Conservation (phyloP, 2,113 vertebrate genomes). For the Glaucidium brasilianum region DNA sequence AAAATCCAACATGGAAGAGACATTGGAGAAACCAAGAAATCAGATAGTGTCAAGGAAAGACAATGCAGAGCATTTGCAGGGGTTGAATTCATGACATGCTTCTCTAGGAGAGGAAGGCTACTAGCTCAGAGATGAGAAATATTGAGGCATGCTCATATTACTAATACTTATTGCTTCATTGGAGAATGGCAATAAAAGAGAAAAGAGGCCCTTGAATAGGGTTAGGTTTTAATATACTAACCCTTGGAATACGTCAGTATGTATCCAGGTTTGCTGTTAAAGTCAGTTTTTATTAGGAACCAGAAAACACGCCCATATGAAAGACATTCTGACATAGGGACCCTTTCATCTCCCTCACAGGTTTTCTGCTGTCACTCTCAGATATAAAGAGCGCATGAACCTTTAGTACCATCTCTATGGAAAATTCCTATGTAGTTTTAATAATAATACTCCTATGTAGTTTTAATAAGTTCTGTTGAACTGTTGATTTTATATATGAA, state of each 20-base stretch:
- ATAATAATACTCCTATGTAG: no score
- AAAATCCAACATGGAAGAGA: neutral
- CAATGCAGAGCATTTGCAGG: fast-evolving
- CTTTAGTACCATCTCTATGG: neutral
- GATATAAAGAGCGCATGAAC: neutral
- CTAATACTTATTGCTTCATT: neutral
- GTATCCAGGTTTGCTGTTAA: neutral
- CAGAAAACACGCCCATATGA: neutral
- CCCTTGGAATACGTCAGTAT: neutral
- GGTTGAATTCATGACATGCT: neutral
- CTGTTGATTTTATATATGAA: neutral
- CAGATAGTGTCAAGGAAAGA: neutral
- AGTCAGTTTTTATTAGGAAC: neutral
- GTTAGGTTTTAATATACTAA: neutral
- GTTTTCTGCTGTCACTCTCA: neutral
- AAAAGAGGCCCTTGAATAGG: neutral
- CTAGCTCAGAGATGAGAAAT: neutral
- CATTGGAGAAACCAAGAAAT: neutral
- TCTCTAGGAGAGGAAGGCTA: neutral
- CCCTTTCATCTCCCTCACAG: neutral
- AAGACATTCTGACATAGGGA: neutral
- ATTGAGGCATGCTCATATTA: neutral
- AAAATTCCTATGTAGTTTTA: neutral
- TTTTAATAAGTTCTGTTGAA: neutral
- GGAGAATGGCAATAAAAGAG: neutral